A percentile compares a stretch with the other conserved stretches of the same genome.
These are phyloP conservation scores for Subacronicta megacephala DNA, from an alignment of 2,888 invertebrate species.

Conservation along the genomic window DNA sequence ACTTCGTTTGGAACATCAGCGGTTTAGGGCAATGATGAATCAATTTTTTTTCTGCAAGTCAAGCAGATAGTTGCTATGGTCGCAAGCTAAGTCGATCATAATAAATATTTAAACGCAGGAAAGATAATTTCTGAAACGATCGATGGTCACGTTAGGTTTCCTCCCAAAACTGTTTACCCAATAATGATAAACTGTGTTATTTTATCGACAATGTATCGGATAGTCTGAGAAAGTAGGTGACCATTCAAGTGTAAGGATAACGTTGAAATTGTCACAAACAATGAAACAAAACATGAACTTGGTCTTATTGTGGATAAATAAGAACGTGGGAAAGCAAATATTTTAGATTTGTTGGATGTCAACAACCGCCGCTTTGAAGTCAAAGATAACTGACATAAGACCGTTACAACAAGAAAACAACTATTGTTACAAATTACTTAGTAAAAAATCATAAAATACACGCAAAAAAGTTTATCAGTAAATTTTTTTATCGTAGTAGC, in stretches of 20 bases:
- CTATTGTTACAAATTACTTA: no score
- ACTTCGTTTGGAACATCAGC: not conserved
- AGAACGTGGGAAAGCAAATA: constrained; percentile 35
- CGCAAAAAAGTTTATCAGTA: no score
- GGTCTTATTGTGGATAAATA: constrained; percentile 41
- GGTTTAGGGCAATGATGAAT: constrained; percentile 5
- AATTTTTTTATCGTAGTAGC: no score
- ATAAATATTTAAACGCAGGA: no score
- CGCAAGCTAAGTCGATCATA: not conserved
- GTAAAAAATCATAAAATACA: no score
- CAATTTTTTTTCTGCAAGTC: not conserved
- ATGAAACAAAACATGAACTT: constrained; percentile 34
- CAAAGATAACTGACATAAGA: not conserved
- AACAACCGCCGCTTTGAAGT: not conserved
- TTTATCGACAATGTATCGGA: constrained; percentile 6
- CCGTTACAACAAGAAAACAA: no score
- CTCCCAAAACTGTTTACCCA: not conserved
- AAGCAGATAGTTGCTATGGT: not conserved
- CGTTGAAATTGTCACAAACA: constrained; percentile 24
- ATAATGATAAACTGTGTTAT: not conserved
- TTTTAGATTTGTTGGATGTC: not conserved
- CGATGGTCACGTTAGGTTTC: no score
- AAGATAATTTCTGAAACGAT: no score
- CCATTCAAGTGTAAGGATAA: constrained; percentile 13
- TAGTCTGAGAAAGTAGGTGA: constrained; percentile 10